Base-by-base conservation (phyloP, 2,888 invertebrate genomes). In the Atherix ibis region DNA sequence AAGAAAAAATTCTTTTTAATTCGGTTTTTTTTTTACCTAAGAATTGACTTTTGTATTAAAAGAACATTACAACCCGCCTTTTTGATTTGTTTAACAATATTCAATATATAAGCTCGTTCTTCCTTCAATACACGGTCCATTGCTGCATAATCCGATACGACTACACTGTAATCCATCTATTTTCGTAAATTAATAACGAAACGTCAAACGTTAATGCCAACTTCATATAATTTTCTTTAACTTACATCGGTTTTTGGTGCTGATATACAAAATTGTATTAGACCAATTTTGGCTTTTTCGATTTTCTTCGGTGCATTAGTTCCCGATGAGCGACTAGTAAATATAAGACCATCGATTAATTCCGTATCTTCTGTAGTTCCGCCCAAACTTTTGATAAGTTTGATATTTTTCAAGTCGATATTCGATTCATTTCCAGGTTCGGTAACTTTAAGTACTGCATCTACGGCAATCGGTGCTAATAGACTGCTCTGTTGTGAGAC, bases 241-340 rank as follows among this genome's bases (percentile, higher is more conserved):
- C 73, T 71, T 58, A 84, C 84, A 63, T 99, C 97, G 36, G 98
- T 98, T 66, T 99, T 99, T 5, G 98, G 98, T 34, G 98, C 89
- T 10, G 98, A 98, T 58, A 99, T 88, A 58, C 98, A 99, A 64
- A 99, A 99, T 62, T 99, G 98, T 45, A 99, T 97, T 12, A 99
- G 74, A 39, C 87, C 98, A 61, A 99, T 91, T 65, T 94, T 97
- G 5, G 95, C 97, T 58, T 97, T 97, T 59, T 98, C 97, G 38
- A 98, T 71, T 46, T 82, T 76, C 50, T 79, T 84, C 1, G 95
- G 94, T 1, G 94, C 95, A 53, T 87, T 91, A 15, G 81, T 73
- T 49, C 92, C 88, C 34, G 85, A 73, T 1, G 87, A 73, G 50
- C 79, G 82, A 53, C 88, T 89, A 9, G 89, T 81, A 48, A 99